These are phyloP conservation scores for Adelges cooleyi DNA, from an alignment of 1,140 invertebrate species.

Conservation along the genomic window DNA sequence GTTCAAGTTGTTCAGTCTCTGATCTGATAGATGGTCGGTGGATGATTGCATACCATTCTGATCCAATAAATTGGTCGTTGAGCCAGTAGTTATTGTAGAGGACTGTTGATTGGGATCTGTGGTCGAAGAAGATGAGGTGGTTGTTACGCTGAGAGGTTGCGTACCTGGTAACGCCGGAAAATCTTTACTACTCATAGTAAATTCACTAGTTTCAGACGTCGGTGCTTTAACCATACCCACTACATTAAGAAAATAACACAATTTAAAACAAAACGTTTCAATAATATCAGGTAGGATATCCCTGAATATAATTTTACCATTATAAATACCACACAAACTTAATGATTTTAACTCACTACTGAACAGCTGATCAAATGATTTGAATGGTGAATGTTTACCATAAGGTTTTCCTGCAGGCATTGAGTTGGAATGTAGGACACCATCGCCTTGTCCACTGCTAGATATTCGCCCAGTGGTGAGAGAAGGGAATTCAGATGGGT, in stretches of 20 bases:
- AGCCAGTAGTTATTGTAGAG: constrained; percentile 12
- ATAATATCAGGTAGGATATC: neutral
- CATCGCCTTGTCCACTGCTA: constrained; percentile 47
- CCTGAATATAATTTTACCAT: neutral
- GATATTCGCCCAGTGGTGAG: constrained; percentile 53
- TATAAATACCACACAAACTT: constrained; percentile 6
- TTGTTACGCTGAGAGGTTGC: constrained; percentile 29
- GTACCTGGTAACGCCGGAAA: constrained; percentile 79
- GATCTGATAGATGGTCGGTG: constrained; percentile 6
- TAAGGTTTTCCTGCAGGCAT: constrained; percentile 79
- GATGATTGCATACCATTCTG: constrained; percentile 20
- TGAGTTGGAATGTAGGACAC: constrained; percentile 62
- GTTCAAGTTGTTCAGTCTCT: constrained; percentile 26
- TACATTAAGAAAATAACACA: neutral
- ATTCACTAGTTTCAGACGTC: constrained; percentile 63
- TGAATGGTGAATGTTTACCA: constrained; percentile 43
- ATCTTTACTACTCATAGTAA: constrained; percentile 56
- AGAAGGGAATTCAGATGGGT: constrained; percentile 84
- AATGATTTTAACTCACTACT: constrained; percentile 25
- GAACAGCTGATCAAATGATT: constrained; percentile 30
- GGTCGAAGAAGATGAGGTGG: constrained; percentile 27
- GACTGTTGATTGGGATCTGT: constrained; percentile 34
- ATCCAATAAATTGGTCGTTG: constrained; percentile 16
- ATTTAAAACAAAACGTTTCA: neutral
- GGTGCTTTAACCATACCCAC: constrained; percentile 94